phyloP scores from a whole-genome alignment of 2,113 vertebrate genomes.

The Pluvialis apricaria region DNA sequence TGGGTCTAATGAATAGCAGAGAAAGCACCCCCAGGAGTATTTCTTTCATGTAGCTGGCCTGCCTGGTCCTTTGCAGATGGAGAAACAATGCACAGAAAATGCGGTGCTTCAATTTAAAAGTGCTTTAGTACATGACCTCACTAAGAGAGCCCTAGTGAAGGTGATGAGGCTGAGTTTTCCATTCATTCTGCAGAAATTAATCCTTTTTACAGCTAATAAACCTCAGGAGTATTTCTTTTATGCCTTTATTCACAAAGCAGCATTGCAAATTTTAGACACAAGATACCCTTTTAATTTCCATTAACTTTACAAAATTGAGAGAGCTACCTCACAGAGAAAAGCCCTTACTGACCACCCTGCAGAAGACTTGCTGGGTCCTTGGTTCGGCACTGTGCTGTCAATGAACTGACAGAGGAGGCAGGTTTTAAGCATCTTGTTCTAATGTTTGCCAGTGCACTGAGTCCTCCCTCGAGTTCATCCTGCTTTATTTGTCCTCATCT shows the following conservation, averaged over 20 bases:
- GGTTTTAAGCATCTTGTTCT: conserved; percentile 47
- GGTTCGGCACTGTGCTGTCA: neutral
- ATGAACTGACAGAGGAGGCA: neutral
- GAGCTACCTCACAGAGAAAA: neutral
- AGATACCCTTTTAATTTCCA: neutral
- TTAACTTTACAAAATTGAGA: neutral
- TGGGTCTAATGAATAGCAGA: neutral
- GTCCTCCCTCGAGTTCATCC: conserved; percentile 38
- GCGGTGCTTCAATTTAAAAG: neutral
- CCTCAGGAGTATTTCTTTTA: neutral
- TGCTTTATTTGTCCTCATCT: conserved; percentile 65
- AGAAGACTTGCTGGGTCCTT: neutral
- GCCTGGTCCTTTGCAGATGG: conserved; percentile 10
- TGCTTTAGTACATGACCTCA: conserved; percentile 8
- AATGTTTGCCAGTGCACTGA: conserved; percentile 35
- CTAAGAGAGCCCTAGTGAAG: conserved; percentile 1
- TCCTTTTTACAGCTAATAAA: conserved; percentile 32
- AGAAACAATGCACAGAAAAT: conserved; percentile 37
- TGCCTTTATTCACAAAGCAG: conserved; percentile 1
- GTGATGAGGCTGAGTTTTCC: conserved; percentile 35
- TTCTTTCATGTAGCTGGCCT: neutral
- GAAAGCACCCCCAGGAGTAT: neutral
- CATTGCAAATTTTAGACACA: neutral
- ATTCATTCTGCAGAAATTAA: conserved; percentile 27
- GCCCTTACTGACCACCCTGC: neutral